These are phyloP conservation scores for Apis cerana DNA, from an alignment of 1,140 invertebrate species.

Conservation along the genomic window DNA sequence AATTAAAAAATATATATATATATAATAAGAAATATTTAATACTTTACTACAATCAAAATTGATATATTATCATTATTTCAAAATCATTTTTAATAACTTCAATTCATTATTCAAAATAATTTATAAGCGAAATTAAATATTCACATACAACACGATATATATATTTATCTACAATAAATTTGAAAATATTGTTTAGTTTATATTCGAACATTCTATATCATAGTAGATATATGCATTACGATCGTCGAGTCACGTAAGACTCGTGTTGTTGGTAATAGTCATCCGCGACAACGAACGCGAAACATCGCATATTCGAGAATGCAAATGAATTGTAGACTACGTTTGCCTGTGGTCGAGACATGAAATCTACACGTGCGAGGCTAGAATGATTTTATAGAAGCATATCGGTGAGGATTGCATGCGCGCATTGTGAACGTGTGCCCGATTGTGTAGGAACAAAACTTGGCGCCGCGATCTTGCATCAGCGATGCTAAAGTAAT, in stretches of 20 bases:
- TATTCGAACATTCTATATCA: background rate
- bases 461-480: slow-evolving; percentile 27
- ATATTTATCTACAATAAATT: too few relatives aligned
- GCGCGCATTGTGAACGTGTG: background rate
- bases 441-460: background rate
- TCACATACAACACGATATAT: too few relatives aligned
- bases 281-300: background rate
- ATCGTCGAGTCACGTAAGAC: background rate
- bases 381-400: background rate
- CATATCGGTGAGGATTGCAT: background rate
- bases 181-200: too few relatives aligned
- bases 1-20: too few relatives aligned
- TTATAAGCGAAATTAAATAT: background rate
- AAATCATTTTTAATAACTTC: background rate
- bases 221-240: background rate
- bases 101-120: background rate
- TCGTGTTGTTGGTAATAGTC: background rate
- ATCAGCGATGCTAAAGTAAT: slow-evolving; percentile 33
- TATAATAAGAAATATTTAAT: background rate
- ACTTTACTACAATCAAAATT: background rate
- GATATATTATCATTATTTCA: background rate
- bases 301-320: background rate
- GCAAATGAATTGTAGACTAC: background rate
- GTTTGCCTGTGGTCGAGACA: background rate
- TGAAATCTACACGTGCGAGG: background rate